Conservation (phyloP, 2,113 vertebrate genomes). For the western clawed frog (Xenopus tropicalis) region UCB_Xtro_10.0 CM004445.2:15551501-15552000, state of each 20-base stretch:
- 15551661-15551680: neutral
- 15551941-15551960: constrained; percentile 45
- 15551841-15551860: constrained; percentile 6
- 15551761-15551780: neutral
- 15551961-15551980: constrained; percentile 39
- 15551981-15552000: constrained; percentile 26
- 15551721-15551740: neutral
- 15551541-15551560: neutral
- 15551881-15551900: constrained; percentile 23
- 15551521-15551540: neutral
- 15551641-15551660: neutral
- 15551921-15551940: constrained; percentile 31
- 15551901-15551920: neutral
- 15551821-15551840: neutral
- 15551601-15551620: neutral
- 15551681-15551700: neutral
- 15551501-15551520: no score
- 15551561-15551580: constrained; percentile 7
- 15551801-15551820: neutral
- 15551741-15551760: neutral
- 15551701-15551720: neutral
- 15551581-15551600: constrained; percentile 1
- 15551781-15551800: neutral
- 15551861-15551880: neutral
- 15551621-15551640: neutral